phyloP scores from a whole-genome alignment of 2,113 vertebrate genomes.

The Sorex araneus region DNA sequence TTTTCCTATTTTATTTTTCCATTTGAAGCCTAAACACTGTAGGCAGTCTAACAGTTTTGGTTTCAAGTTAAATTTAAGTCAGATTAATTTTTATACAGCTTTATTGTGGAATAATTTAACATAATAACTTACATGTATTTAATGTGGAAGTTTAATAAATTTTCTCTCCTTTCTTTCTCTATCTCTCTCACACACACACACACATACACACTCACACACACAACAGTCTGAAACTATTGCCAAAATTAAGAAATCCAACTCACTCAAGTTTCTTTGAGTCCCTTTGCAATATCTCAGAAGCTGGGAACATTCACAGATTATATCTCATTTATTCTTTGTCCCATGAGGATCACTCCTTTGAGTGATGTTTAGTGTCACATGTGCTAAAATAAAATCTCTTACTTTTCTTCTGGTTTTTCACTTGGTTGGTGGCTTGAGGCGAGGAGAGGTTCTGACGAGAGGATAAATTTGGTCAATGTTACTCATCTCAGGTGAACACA shows the following conservation, averaged over 20 bases:
- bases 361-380: background rate
- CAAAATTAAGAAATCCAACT: background rate
- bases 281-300: background rate
- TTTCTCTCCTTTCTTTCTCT: background rate
- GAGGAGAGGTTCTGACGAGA: background rate
- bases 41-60: constrained; percentile 19
- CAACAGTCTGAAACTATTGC: background rate
- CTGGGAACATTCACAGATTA: background rate
- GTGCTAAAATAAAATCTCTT: background rate
- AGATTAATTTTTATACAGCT: constrained; percentile 28
- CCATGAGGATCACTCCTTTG: background rate
- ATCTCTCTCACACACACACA: background rate
- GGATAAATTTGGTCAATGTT: background rate
- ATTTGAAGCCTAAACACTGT: background rate
- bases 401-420: background rate
- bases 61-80: constrained; percentile 21
- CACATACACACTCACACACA: background rate
- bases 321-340: background rate
- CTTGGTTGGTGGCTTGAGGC: background rate
- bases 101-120: constrained; percentile 52
- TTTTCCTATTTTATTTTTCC: constrained; percentile 46
- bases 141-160: background rate
- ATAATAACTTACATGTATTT: background rate
- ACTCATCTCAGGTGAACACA: background rate
- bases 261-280: background rate